These are phyloP conservation scores for Pteropus alecto DNA, from an alignment of 2,113 vertebrate genomes.

Conservation along the genomic window DNA sequence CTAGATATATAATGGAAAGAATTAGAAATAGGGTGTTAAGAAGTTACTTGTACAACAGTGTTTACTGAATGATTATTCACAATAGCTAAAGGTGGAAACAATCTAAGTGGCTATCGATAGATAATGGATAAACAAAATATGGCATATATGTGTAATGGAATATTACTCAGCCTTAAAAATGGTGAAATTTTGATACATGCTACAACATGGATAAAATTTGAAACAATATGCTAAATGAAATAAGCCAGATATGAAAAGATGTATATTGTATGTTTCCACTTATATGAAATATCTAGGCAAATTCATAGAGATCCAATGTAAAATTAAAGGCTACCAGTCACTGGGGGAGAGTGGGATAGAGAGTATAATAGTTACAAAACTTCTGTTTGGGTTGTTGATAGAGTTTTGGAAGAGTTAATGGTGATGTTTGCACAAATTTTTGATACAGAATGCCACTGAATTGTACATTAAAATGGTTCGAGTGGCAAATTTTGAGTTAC, in stretches of 20 bases:
- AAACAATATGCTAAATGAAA: neutral
- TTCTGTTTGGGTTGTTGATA: neutral
- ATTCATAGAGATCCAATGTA: neutral
- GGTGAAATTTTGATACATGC: neutral
- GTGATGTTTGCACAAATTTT: neutral
- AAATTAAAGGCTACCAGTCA: neutral
- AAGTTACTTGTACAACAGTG: neutral
- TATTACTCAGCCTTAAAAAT: neutral
- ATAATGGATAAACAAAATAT: neutral
- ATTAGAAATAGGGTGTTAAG: neutral
- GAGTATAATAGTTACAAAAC: neutral
- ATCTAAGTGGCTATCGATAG: too few relatives aligned
- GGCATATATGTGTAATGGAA: neutral
- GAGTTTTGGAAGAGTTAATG: neutral
- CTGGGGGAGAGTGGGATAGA: too few relatives aligned
- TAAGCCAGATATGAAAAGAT: neutral
- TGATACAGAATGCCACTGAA: neutral
- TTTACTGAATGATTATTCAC: neutral
- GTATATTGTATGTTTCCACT: neutral
- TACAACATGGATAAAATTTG: neutral
- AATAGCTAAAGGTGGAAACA: neutral
- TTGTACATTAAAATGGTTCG: neutral
- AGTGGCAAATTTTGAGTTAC: neutral
- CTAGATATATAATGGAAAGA: neutral
- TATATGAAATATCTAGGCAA: neutral